phyloP scores from a whole-genome alignment of 2,797 vertebrate genomes.

The Catamblyrhynchus diadema region DNA sequence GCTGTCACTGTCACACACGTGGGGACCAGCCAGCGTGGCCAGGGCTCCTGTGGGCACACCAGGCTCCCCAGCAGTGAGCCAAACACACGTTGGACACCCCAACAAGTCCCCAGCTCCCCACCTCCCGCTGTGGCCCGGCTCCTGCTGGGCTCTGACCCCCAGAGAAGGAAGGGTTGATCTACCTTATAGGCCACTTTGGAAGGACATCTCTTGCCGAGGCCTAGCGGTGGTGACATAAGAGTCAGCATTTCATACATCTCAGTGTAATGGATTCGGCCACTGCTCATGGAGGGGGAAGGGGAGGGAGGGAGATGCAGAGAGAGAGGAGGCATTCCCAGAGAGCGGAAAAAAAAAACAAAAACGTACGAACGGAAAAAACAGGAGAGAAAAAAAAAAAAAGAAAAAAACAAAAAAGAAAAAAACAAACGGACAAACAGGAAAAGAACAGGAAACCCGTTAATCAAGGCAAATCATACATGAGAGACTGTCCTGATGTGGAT shows the following conservation, averaged over 20 bases:
- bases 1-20: background rate
- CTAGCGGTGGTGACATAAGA: constrained; percentile 99
- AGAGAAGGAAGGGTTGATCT: constrained; percentile 80
- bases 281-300: constrained; percentile 78
- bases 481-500: constrained; percentile 75
- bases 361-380: constrained; percentile 60
- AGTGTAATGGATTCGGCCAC: constrained; percentile 99
- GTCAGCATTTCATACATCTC: constrained; percentile 99
- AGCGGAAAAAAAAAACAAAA: constrained; percentile 40
- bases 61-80: background rate
- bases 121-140: constrained; percentile 38
- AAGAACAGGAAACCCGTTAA: constrained; percentile 87
- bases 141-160: constrained; percentile 62
- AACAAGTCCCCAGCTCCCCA: background rate
- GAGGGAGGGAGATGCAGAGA: constrained; percentile 74
- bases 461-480: constrained; percentile 81
- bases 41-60: background rate
- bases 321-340: constrained; percentile 77
- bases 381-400: constrained; percentile 69
- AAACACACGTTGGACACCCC: background rate
- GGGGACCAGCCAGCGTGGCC: background rate
- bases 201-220: constrained; percentile 99
- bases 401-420: constrained; percentile 53
- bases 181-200: constrained; percentile 99
- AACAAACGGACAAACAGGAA: constrained; percentile 83